Evolutionary conservation across 2,113 vertebrate genomes (phyloP).

Genomic region (Calyptommatus sinebrachiatus): DNA sequence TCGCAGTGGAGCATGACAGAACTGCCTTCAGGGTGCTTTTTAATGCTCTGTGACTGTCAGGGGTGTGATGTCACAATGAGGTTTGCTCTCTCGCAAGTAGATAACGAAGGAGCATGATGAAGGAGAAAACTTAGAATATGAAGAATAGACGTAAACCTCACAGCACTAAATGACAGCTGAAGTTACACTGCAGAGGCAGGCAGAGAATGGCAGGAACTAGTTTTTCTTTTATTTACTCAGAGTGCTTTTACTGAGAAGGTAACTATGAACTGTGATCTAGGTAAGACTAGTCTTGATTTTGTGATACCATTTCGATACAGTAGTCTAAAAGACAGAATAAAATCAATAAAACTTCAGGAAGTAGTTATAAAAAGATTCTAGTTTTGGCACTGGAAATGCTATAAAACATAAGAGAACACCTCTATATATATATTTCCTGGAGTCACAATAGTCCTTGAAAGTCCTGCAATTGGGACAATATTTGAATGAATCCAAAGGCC

Average conservation of each 20-base stretch:
- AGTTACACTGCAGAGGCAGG: neutral
- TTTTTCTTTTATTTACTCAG: neutral
- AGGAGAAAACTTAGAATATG: neutral
- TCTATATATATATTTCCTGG: no score
- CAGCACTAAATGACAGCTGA: fast-evolving
- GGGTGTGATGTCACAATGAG: conserved; percentile 37
- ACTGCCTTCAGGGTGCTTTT: conserved; percentile 27
- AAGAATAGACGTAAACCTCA: neutral
- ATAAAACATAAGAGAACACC: conserved; percentile 37
- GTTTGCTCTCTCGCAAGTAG: conserved; percentile 16
- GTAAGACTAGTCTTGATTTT: conserved; percentile 44
- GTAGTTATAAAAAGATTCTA: conserved; percentile 50
- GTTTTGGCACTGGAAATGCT: conserved; percentile 28
- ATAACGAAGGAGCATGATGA: fast-evolving
- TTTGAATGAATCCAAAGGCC: no score
- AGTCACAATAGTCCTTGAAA: no score
- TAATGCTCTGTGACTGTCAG: conserved; percentile 34
- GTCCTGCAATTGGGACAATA: no score
- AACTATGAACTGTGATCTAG: conserved; percentile 15
- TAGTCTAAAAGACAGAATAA: neutral
- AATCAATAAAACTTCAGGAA: conserved; percentile 14
- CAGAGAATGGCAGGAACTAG: conserved; percentile 1
- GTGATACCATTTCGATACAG: conserved; percentile 32
- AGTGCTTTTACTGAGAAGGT: conserved; percentile 27
- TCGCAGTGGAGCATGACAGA: conserved; percentile 12